Evolutionary conservation across 2,113 vertebrate genomes (phyloP), one percentile per base, ranked within the genome.

Genomic region (Grantiella picta): DNA sequence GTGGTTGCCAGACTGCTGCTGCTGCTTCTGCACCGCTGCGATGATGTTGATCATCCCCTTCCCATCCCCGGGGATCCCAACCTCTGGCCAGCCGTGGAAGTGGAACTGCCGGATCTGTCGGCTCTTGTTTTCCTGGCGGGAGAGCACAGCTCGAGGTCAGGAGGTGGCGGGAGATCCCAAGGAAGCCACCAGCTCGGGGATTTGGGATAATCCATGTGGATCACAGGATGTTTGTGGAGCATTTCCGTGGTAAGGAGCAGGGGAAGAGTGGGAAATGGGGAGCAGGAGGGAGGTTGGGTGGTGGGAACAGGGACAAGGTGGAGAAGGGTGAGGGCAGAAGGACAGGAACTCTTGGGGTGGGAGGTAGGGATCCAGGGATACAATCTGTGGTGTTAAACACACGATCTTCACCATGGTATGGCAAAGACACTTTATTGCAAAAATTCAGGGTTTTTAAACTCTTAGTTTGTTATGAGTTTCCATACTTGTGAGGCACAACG

Each of bases 21-120:
- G 99, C 87, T 99, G 99, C 92, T 99, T 99, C 97, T 99, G 99
- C 94, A 99, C 99, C 0, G 99, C 99, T 0, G 99, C 99, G 0
- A 99, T 99, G 96, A 99, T 99, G 98, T 99, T 99, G 97, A 99
- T 99, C 99, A 99, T 99, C 61, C 99, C 99, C 96, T 99, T 99
- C 6, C 99, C 99, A 0, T 99, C 99, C 3, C 98, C 98, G 20
- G 99, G 99, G 96, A 99, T 99, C 57, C 99, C 99, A 59, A 99
- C 99, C 79, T 99, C 99, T 24, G 99, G 99, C 99, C 99, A 99
- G 90, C 99, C 99, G 0, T 99, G 99, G 97, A 99, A 99, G 93
- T 99, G 99, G 88, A 99, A 99, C 98, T 99, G 99, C 54, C 99
- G 98, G 87, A 99, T 99, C 64, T 99, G 98, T 9, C 99, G 98